Conservation (phyloP, 2,797 vertebrate species). For the Corythornis leucogaster region DNA sequence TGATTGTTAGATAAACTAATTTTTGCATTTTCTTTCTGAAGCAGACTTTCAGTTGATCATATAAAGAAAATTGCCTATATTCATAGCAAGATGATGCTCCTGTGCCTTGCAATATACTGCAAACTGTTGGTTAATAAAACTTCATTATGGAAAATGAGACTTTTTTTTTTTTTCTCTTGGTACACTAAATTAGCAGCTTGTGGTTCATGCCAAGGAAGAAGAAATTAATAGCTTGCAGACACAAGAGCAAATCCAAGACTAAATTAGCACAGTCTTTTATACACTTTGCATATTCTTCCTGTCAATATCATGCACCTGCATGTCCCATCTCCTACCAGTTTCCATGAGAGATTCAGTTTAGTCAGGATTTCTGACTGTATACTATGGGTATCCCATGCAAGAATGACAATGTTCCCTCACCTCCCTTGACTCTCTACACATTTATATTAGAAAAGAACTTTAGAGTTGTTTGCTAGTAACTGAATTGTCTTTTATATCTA, state of each 20-base stretch:
- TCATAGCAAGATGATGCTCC: not conserved
- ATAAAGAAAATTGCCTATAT: constrained; percentile 7
- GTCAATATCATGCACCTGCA: not conserved
- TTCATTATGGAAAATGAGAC: not conserved
- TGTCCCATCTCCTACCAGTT: not conserved
- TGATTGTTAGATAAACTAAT: not conserved
- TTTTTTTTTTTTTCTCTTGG: not conserved
- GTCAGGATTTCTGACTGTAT: not conserved
- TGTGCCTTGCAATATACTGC: not conserved
- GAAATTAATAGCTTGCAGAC: not conserved
- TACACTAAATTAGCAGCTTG: not conserved
- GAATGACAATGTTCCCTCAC: not conserved
- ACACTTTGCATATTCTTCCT: not conserved
- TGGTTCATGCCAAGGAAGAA: not conserved
- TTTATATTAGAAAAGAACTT: not conserved
- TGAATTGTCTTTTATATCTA: not conserved
- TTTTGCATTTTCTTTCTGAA: not conserved
- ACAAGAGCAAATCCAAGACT: not conserved
- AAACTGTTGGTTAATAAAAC: not conserved
- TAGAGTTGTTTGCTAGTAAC: not conserved
- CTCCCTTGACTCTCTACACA: not conserved
- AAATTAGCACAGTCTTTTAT: not conserved
- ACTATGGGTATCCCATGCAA: not conserved
- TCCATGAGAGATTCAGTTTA: not conserved
- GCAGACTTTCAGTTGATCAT: not conserved